These are phyloP conservation scores for Drosophila hamatofila DNA, from an alignment of 2,888 invertebrate species.

Conservation along the genomic window DNA sequence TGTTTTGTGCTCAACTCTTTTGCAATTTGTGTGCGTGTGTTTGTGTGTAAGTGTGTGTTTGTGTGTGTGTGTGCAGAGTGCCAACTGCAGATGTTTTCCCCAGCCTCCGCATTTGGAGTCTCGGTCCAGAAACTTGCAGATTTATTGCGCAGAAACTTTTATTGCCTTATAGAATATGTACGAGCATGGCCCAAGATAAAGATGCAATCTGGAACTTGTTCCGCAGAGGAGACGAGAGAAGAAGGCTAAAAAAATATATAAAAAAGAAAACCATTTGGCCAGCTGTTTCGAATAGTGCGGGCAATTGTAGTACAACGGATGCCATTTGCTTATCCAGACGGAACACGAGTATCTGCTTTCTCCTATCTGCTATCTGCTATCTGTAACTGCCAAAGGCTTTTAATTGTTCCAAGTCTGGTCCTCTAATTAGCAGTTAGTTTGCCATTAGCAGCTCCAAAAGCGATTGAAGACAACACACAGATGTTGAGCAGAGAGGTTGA, in stretches of 20 bases:
- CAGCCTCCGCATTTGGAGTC: slow-evolving; percentile 39
- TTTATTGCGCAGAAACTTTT: slow-evolving; percentile 79
- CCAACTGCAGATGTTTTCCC: slow-evolving; percentile 72
- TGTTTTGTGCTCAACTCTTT: slow-evolving; percentile 73
- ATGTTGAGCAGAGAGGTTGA: slow-evolving; percentile 7
- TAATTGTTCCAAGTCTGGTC: slow-evolving; percentile 29
- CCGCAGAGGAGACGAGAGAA: not conserved
- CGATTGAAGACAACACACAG: slow-evolving; percentile 25
- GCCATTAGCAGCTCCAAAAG: slow-evolving; percentile 28
- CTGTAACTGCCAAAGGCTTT: slow-evolving; percentile 18
- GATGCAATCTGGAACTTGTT: slow-evolving; percentile 78
- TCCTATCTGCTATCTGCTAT: slow-evolving; percentile 25
- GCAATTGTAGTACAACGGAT: slow-evolving; percentile 52
- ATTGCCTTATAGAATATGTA: slow-evolving; percentile 79
- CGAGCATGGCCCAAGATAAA: slow-evolving; percentile 57
- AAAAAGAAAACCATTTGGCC: slow-evolving; percentile 42
- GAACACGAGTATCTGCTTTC: slow-evolving; percentile 42
- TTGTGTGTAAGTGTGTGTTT: slow-evolving; percentile 4
- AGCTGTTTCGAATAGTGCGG: slow-evolving; percentile 49
- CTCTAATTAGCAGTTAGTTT: slow-evolving; percentile 43
- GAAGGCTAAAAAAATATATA: not conserved
- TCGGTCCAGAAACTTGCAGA: slow-evolving; percentile 79
- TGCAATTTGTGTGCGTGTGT: slow-evolving; percentile 37
- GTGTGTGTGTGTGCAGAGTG: slow-evolving; percentile 27
- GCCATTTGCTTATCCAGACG: slow-evolving; percentile 44